phyloP scores from a whole-genome alignment of 1,140 invertebrate species.

The Bombus superbus region DNA sequence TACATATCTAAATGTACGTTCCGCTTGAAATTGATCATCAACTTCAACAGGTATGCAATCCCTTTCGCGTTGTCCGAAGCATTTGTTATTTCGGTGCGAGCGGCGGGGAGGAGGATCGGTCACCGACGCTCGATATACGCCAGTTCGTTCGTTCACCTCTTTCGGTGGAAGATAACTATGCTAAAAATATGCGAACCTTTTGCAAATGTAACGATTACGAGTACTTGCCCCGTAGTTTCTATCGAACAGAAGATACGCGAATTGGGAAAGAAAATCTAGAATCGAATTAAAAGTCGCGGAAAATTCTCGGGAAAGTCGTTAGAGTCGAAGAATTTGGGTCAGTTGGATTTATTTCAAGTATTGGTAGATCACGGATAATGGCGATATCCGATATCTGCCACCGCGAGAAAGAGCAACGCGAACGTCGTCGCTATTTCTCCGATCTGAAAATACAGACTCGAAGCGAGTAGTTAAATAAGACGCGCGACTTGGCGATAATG shows the following conservation, averaged over 20 bases:
- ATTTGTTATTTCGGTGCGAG: background rate
- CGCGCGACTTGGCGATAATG: conserved; percentile 46
- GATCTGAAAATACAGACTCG: conserved; percentile 29
- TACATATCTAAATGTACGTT: background rate
- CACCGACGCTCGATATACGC: background rate
- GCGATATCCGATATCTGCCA: conserved; percentile 30
- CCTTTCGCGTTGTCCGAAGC: background rate
- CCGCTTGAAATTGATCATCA: conserved; percentile 9
- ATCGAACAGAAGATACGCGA: no score
- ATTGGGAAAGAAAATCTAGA: background rate
- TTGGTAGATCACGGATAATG: conserved; percentile 38
- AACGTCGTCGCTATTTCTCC: background rate
- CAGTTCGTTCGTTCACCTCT: background rate
- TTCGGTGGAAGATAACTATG: no score
- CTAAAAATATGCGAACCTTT: no score
- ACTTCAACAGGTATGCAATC: conserved; percentile 9
- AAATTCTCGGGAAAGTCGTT: background rate
- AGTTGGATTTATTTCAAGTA: conserved; percentile 26
- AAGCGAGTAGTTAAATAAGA: conserved; percentile 42
- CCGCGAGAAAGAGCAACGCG: background rate
- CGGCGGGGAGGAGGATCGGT: background rate
- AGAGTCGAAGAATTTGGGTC: conserved; percentile 24
- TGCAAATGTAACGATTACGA: no score
- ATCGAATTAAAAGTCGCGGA: background rate
- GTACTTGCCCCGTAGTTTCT: no score